Base-by-base conservation (phyloP, 2,113 vertebrate species). In the Hemichromis elongatus region DNA sequence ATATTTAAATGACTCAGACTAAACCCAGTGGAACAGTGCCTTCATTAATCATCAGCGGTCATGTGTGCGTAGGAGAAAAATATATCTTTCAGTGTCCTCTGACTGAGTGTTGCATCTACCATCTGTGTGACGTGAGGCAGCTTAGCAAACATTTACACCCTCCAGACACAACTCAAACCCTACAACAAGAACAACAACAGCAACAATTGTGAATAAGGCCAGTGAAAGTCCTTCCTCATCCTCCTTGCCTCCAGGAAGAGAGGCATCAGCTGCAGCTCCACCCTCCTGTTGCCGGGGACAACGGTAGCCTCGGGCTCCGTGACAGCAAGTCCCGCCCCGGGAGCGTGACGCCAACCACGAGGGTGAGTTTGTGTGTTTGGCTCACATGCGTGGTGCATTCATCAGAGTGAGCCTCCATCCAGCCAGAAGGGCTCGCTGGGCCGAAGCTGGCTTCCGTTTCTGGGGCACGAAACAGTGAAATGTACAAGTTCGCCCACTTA, bases 271-370 rank as follows among this genome's bases (percentile, higher is more conserved):
- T 96, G 92, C 97, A 98, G 85, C 96, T 95, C 26, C 95, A 97
- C 24, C 95, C 97, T 61, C 92, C 97, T 59, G 92, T 94, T 56
- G 88, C 92, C 26, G 83, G 92, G 35, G 93, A 98, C 90, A 96
- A 95, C 91, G 94, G 96, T 75, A 96, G 96, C 90, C 96, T 96
- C 84, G 95, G 97, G 80, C 96, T 93, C 78, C 97, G 97, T 89
- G 98, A 98, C 81, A 97, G 96, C 94, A 97, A 96, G 83, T 96
- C 97, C 84, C 96, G 95, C 87, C 95, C 95, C 1, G 96, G 95
- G 79, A 97, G 94, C 47, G 80, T 97, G 92, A 98, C 97, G 80
- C 96, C 97, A 56, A 97, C 96, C 88, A 92, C 96, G 94, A 98
- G 98, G 97, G 98, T 99, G 96, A 96, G 90, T 93, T 59, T 37